phyloP scores from a whole-genome alignment of 2,797 vertebrate species.

The Paramormyrops hopkinsi region DNA sequence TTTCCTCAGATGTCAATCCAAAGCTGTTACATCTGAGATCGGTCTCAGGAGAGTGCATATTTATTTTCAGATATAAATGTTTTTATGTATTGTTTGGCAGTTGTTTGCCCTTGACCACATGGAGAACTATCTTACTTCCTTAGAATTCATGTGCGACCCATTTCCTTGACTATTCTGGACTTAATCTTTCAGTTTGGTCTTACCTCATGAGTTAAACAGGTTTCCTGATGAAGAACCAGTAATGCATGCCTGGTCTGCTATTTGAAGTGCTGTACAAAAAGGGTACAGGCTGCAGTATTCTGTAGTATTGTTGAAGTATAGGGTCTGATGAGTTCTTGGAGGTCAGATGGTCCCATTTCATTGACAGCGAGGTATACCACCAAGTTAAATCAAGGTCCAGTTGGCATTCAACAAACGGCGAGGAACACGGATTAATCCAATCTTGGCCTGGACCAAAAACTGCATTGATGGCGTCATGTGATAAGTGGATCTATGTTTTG shows the following conservation, averaged over 20 bases:
- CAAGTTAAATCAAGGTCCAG: not conserved
- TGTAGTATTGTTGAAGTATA: not conserved
- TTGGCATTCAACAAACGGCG: not conserved
- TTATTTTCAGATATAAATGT: not conserved
- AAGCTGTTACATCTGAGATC: not conserved
- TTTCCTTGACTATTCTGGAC: not conserved
- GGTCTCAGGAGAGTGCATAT: not conserved
- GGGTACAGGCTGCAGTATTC: not conserved
- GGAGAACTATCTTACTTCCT: not conserved
- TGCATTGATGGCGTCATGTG: not conserved
- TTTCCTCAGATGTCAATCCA: not conserved
- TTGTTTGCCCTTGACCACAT: not conserved
- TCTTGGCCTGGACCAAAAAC: not conserved
- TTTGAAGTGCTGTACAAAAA: not conserved
- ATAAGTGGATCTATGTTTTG: not conserved
- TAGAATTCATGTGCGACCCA: not conserved
- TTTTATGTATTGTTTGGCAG: not conserved
- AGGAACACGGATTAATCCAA: not conserved
- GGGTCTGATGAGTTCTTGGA: not conserved
- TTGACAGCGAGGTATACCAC: not conserved
- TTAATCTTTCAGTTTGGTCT: not conserved
- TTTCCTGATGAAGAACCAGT: not conserved
- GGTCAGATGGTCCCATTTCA: not conserved
- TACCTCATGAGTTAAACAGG: not conserved
- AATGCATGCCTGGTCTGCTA: not conserved